Percentiles rank a stretch among this genome's conserved stretches.
phyloP scores from a whole-genome alignment of 2,113 vertebrate genomes.

The Xenotilapia flavipinnis region DNA sequence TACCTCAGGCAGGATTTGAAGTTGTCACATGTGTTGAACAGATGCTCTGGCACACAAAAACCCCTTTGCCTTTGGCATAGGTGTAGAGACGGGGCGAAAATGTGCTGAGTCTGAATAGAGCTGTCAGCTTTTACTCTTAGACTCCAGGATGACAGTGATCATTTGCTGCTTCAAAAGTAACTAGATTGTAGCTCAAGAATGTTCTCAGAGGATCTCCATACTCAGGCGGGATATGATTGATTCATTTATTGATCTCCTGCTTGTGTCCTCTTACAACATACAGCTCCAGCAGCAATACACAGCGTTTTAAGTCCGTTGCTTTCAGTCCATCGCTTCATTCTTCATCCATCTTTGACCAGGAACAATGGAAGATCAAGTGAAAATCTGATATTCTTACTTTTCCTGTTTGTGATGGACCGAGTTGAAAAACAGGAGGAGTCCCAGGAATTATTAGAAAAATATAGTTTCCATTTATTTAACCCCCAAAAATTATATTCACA shows the following conservation, averaged over 20 bases:
- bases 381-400: not conserved
- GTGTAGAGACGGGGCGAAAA: not conserved
- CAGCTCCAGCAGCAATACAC: not conserved
- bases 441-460: no score
- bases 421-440: no score
- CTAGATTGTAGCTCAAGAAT: slow-evolving; percentile 8
- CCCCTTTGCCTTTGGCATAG: slow-evolving; percentile 12
- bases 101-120: slow-evolving; percentile 15
- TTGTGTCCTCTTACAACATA: not conserved
- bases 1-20: slow-evolving; percentile 13
- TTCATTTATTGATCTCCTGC: slow-evolving; percentile 38
- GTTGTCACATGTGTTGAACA: slow-evolving; percentile 41
- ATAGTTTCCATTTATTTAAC: no score
- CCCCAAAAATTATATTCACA: no score
- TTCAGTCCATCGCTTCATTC: slow-evolving; percentile 26
- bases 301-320: slow-evolving; percentile 35
- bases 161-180: slow-evolving; percentile 23
- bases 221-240: slow-evolving; percentile 21
- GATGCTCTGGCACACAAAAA: slow-evolving; percentile 24
- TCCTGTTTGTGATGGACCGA: not conserved
- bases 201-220: not conserved
- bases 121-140: slow-evolving; percentile 11
- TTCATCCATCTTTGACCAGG: slow-evolving; percentile 8
- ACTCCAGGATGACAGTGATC: slow-evolving; percentile 4
- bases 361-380: not conserved